phyloP scores from a whole-genome alignment of 92 coral and sea anemone species.

The Pocillopora meandrina region DNA sequence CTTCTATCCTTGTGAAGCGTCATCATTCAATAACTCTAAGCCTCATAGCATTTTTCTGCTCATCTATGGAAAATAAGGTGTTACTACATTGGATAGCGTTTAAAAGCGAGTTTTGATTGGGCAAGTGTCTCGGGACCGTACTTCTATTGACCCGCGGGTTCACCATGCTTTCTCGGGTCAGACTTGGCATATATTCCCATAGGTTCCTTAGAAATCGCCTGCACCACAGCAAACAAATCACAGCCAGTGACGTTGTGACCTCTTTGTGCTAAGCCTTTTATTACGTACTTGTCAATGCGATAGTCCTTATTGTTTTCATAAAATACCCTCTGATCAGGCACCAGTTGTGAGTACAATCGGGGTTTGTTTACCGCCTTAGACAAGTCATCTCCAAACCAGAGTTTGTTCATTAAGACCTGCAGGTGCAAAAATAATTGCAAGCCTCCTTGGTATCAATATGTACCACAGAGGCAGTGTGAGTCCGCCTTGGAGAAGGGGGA shows the following conservation, averaged over 20 bases:
- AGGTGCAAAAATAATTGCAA: neutral
- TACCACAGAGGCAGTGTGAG: too few relatives aligned
- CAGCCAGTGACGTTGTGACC: conserved; percentile 45
- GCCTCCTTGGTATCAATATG: too few relatives aligned
- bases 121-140: neutral
- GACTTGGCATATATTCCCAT: conserved; percentile 63
- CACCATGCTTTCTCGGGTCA: conserved; percentile 78
- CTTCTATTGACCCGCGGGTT: conserved; percentile 63
- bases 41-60: too few relatives aligned
- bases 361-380: conserved; percentile 64
- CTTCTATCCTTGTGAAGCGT: too few relatives aligned
- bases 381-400: conserved; percentile 71
- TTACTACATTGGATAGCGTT: too few relatives aligned
- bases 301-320: conserved; percentile 38
- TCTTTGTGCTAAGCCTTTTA: conserved; percentile 47
- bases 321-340: conserved; percentile 50
- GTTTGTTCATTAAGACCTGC: conserved; percentile 80
- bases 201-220: conserved; percentile 62
- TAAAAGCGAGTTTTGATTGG: too few relatives aligned
- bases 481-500: too few relatives aligned
- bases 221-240: conserved; percentile 48
- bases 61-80: too few relatives aligned
- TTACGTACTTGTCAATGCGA: conserved; percentile 28
- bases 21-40: too few relatives aligned
- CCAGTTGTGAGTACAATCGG: conserved; percentile 71